Evolutionary conservation across 2,797 vertebrate genomes (phyloP).

Genomic region (Botia almorhae): DNA sequence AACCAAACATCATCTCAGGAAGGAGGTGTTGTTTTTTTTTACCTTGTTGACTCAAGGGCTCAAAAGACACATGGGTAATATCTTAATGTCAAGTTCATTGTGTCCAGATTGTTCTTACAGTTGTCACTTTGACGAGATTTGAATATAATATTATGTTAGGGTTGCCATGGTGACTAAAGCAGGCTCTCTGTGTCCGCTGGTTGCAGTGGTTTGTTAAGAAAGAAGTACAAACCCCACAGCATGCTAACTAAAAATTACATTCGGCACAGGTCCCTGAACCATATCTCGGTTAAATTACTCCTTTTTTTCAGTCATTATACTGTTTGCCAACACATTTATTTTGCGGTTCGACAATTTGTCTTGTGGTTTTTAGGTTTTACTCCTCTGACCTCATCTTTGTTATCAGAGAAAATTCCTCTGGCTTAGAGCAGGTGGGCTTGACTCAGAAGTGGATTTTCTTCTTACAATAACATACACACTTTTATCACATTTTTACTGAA

Average conservation of each 20-base stretch:
- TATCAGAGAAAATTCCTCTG: slow-evolving; percentile 22
- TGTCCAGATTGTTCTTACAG: slow-evolving; percentile 50
- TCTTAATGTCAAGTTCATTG: slow-evolving; percentile 28
- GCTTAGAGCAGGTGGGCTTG: slow-evolving; percentile 51
- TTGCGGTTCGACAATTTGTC: slow-evolving; percentile 3
- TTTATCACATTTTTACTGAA: not conserved
- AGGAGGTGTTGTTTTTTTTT: slow-evolving; percentile 23
- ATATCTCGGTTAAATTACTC: not conserved
- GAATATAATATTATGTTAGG: slow-evolving; percentile 70
- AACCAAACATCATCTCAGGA: slow-evolving; percentile 46
- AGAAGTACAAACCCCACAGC: slow-evolving; percentile 40
- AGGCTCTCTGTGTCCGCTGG: slow-evolving; percentile 67
- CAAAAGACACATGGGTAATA: slow-evolving; percentile 15
- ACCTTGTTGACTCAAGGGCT: slow-evolving; percentile 19
- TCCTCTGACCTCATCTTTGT: slow-evolving; percentile 29
- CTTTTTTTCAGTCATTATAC: slow-evolving; percentile 5
- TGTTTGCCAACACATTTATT: not conserved
- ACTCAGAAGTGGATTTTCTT: slow-evolving; percentile 39
- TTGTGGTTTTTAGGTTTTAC: slow-evolving; percentile 34
- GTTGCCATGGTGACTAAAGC: slow-evolving; percentile 76
- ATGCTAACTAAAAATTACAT: not conserved
- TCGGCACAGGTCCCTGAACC: not conserved
- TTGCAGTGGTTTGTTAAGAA: slow-evolving; percentile 68
- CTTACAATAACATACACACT: slow-evolving; percentile 8
- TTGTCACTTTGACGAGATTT: slow-evolving; percentile 70